Conservation (phyloP, 1,140 invertebrate genomes). For the Trinorchestia longiramus region DNA sequence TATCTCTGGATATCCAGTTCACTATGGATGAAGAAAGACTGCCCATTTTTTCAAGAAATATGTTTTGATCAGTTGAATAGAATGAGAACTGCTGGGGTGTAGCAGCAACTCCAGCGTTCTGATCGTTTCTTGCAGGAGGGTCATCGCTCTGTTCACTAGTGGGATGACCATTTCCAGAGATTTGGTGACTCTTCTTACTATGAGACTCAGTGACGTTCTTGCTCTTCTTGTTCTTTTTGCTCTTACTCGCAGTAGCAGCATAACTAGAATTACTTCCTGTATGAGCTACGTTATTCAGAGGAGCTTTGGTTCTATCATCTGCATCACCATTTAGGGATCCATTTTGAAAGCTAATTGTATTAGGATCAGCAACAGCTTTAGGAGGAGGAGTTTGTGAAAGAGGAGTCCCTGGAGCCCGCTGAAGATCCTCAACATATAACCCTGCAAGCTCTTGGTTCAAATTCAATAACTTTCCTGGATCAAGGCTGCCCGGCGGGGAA, state of each 20-base stretch:
- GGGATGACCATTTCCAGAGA: neutral
- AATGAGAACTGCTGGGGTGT: constrained; percentile 28
- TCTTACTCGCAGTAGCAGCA: neutral
- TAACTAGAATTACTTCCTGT: neutral
- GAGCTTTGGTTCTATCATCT: neutral
- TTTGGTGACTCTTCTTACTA: neutral
- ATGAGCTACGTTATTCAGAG: neutral
- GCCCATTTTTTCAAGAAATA: constrained; percentile 39
- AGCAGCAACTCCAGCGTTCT: neutral
- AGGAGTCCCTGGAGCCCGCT: constrained; percentile 32
- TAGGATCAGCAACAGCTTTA: neutral
- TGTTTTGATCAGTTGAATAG: constrained; percentile 31
- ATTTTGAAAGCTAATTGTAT: neutral
- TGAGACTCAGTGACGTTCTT: neutral
- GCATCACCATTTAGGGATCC: neutral
- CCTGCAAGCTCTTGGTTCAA: neutral
- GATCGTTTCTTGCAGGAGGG: neutral
- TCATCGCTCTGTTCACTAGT: neutral
- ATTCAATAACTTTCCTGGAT: neutral
- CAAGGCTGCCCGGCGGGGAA: neutral
- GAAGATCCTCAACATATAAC: neutral
- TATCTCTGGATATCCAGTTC: constrained; percentile 27
- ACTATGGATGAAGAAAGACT: constrained; percentile 16
- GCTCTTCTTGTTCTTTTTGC: constrained; percentile 44
- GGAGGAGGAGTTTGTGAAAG: constrained; percentile 37